Conservation (phyloP, 1,140 invertebrate genomes). For the Protaetia brevitarsis region DNA sequence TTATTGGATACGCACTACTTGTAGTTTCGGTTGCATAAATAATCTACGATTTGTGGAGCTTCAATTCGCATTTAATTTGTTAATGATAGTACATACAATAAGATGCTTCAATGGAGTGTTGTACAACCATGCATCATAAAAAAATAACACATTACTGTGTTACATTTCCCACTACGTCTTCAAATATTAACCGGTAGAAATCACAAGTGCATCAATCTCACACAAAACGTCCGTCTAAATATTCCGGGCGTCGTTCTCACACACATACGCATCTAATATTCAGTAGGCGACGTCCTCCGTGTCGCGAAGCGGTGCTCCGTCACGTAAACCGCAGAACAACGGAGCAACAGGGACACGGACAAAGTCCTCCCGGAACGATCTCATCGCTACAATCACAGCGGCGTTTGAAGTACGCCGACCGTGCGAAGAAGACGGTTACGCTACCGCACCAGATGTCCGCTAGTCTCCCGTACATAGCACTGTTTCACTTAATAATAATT, state of each 20-base stretch:
- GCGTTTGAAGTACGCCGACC: constrained; percentile 15
- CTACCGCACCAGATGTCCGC: neutral
- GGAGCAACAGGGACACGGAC: neutral
- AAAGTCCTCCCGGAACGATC: constrained; percentile 22
- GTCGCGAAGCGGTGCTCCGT: neutral
- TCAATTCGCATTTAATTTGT: no score
- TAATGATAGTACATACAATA: no score
- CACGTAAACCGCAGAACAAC: neutral
- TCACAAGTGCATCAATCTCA: neutral
- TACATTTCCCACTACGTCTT: no score
- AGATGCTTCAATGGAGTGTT: no score
- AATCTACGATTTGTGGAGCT: no score
- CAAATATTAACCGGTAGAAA: no score
- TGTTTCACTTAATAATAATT: constrained; percentile 23
- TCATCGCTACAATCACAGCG: constrained; percentile 9
- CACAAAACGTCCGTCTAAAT: neutral
- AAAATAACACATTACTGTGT: no score
- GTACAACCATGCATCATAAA: no score
- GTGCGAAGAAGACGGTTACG: neutral
- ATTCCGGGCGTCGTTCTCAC: neutral
- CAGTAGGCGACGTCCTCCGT: neutral
- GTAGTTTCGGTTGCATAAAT: no score
- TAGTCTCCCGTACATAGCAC: neutral
- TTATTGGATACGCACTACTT: no score
- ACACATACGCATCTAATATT: neutral